phyloP scores from a whole-genome alignment of 1,140 invertebrate genomes.

The Wiebesia pumilae region DNA sequence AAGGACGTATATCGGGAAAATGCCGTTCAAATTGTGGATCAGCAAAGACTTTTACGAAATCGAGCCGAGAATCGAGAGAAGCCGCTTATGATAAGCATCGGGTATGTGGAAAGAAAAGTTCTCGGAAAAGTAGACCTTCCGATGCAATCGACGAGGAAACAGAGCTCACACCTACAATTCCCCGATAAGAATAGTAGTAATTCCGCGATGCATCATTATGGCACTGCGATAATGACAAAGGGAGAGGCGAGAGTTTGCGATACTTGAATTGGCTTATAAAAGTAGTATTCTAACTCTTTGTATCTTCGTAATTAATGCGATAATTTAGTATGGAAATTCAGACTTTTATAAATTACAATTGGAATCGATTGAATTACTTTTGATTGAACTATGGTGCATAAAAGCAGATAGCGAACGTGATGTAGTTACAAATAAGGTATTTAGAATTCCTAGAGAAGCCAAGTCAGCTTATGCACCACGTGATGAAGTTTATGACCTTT shows the following conservation, averaged over 20 bases:
- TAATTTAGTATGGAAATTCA: too few species aligned
- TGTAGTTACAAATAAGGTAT: too few species aligned
- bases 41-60: background rate
- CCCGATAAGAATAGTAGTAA: background rate
- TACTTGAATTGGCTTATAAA: background rate
- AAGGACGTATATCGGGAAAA: background rate
- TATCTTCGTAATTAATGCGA: too few species aligned
- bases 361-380: too few species aligned
- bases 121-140: background rate
- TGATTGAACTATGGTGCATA: too few species aligned
- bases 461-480: background rate
- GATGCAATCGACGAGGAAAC: background rate
- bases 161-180: background rate
- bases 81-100: background rate
- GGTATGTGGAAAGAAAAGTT: background rate
- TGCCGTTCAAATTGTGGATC: background rate
- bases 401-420: too few species aligned
- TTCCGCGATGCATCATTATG: background rate
- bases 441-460: background rate
- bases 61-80: conserved; percentile 13
- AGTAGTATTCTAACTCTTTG: too few species aligned
- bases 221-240: background rate
- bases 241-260: background rate
- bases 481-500: background rate
- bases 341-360: too few species aligned